phyloP scores from a whole-genome alignment of 2,113 vertebrate species.

The Xenopus laevis region DNA sequence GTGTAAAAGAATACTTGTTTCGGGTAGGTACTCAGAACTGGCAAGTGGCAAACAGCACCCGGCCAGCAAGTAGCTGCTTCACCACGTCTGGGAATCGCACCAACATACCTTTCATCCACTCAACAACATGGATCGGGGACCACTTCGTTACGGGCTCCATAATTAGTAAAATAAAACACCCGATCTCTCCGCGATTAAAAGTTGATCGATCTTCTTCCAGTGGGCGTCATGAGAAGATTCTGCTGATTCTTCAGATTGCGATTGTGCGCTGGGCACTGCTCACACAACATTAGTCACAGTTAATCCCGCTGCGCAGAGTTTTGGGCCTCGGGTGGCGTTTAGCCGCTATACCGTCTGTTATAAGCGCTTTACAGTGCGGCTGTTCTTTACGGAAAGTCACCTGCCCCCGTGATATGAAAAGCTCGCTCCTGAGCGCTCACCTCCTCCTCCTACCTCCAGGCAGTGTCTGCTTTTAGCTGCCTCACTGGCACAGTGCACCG shows the following conservation, averaged over 20 bases:
- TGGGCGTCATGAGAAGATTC: neutral
- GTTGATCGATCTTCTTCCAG: neutral
- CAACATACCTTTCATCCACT: neutral
- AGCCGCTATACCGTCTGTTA: too few relatives aligned
- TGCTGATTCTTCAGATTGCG: neutral
- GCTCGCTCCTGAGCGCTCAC: too few relatives aligned
- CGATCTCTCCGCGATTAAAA: too few relatives aligned
- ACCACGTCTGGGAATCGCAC: too few relatives aligned
- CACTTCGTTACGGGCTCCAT: neutral
- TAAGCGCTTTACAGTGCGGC: neutral
- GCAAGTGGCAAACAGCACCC: too few relatives aligned
- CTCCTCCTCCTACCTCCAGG: neutral
- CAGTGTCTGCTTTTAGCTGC: neutral
- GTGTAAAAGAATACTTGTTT: too few relatives aligned
- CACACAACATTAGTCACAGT: too few relatives aligned
- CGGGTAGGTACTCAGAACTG: too few relatives aligned
- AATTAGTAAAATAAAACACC: neutral
- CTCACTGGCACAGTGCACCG: neutral
- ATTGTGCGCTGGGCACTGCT: neutral
- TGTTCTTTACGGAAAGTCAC: neutral
- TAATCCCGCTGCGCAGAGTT: neutral
- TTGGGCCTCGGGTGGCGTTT: neutral
- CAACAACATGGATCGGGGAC: neutral
- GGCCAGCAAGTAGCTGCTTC: too few relatives aligned
- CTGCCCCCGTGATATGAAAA: neutral